phyloP scores from a whole-genome alignment of 2,113 vertebrate genomes.

The Ciconia boyciana region DNA sequence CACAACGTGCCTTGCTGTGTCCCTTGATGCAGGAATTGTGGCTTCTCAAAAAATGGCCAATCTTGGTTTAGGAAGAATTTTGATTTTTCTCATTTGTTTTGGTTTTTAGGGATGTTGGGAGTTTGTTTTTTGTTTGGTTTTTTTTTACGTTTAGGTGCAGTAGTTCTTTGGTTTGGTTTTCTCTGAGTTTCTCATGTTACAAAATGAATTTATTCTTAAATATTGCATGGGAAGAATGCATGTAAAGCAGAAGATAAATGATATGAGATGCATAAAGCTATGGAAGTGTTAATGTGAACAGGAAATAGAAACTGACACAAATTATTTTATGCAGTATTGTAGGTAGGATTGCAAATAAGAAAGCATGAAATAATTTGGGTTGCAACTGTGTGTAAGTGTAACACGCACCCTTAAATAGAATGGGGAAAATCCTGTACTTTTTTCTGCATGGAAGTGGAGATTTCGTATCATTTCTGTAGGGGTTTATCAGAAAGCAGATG shows the following conservation, averaged over 20 bases:
- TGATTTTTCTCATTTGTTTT: neutral
- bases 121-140: neutral
- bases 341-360: neutral
- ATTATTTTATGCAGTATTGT: neutral
- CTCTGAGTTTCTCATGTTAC: neutral
- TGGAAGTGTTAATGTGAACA: neutral
- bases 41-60: neutral
- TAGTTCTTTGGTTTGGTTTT: neutral
- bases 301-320: neutral
- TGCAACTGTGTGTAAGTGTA: neutral
- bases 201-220: neutral
- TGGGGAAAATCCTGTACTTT: neutral
- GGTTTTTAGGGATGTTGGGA: neutral
- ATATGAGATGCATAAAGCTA: neutral
- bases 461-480: neutral
- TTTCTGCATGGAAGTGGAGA: neutral
- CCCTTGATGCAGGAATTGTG: neutral
- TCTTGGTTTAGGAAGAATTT: neutral
- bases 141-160: neutral
- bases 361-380: neutral
- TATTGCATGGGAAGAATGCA: neutral
- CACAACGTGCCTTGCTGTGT: accelerated
- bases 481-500: neutral
- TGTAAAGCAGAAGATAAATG: neutral
- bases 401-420: neutral